Percentiles rank a stretch among this genome's conserved stretches.
phyloP scores from a whole-genome alignment of 2,797 vertebrate genomes.

The Pseudochirops cupreus region DNA sequence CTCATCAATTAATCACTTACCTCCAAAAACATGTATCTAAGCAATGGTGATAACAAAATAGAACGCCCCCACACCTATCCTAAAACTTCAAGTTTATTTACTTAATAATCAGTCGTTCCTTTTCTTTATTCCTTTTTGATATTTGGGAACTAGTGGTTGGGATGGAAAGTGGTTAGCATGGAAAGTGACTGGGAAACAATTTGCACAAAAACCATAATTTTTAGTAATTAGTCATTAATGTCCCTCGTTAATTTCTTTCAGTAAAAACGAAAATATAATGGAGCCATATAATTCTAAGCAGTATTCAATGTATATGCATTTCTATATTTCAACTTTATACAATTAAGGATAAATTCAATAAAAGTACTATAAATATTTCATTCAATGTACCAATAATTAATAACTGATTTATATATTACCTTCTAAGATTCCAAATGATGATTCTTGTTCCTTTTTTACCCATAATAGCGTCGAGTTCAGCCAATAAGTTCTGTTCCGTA shows the following conservation, averaged over 20 bases:
- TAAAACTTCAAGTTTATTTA: background rate
- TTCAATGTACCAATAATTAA: background rate
- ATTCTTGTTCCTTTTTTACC: constrained; percentile 92
- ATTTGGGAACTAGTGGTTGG: background rate
- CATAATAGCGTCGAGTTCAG: constrained; percentile 89
- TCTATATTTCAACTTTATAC: background rate
- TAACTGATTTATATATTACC: constrained; percentile 82
- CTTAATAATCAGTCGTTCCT: background rate
- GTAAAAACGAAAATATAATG: constrained; percentile 32
- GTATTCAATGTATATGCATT: background rate
- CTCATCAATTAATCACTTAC: background rate
- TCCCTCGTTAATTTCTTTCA: background rate
- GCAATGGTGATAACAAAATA: background rate
- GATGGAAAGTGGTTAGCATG: background rate
- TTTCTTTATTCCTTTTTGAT: background rate
- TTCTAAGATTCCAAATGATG: constrained; percentile 96
- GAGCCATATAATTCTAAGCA: background rate
- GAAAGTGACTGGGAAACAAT: constrained; percentile 7
- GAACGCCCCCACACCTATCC: background rate
- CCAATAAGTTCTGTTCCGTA: constrained; percentile 87
- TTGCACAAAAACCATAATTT: constrained; percentile 20
- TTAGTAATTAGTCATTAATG: constrained; percentile 26
- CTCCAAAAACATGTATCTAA: background rate
- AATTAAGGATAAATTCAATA: background rate
- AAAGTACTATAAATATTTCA: background rate